Conservation (phyloP, 1,140 invertebrate genomes). For the Drosophila murphyi region DNA sequence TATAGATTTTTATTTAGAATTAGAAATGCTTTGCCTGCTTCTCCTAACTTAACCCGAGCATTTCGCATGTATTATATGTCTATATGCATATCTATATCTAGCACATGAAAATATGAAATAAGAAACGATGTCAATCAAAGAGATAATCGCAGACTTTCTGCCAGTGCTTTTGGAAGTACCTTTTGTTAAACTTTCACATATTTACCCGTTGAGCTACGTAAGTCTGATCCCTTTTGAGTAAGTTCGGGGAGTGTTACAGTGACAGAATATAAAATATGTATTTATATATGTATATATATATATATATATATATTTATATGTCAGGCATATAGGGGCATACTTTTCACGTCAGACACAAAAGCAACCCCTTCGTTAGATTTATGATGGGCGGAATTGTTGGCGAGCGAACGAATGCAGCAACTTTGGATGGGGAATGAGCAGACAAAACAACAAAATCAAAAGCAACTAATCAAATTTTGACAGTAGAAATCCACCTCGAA, state of each 20-base stretch:
- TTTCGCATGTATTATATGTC: no score
- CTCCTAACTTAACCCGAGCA: no score
- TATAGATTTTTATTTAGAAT: no score
- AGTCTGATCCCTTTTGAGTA: conserved; percentile 9
- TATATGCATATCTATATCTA: no score
- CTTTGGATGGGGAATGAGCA: not conserved
- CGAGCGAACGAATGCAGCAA: conserved; percentile 8
- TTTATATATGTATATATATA: not conserved
- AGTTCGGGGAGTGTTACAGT: conserved; percentile 49
- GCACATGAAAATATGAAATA: not conserved
- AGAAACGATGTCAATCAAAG: not conserved
- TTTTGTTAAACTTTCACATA: not conserved
- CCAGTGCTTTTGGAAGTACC: not conserved
- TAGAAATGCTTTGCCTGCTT: no score
- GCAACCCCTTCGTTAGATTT: conserved; percentile 73
- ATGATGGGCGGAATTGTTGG: conserved; percentile 62
- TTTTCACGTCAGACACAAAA: conserved; percentile 52
- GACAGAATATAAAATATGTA: conserved; percentile 60
- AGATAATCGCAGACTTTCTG: not conserved
- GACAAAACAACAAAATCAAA: conserved; percentile 56
- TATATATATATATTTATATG: no score
- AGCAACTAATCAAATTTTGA: conserved; percentile 78
- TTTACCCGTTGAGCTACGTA: not conserved
- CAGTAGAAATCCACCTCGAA: conserved; percentile 74
- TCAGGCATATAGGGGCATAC: conserved; percentile 24